Evolutionary conservation across 2,888 invertebrate genomes (phyloP).

Genomic region (Kryphioiulus occultus): DNA sequence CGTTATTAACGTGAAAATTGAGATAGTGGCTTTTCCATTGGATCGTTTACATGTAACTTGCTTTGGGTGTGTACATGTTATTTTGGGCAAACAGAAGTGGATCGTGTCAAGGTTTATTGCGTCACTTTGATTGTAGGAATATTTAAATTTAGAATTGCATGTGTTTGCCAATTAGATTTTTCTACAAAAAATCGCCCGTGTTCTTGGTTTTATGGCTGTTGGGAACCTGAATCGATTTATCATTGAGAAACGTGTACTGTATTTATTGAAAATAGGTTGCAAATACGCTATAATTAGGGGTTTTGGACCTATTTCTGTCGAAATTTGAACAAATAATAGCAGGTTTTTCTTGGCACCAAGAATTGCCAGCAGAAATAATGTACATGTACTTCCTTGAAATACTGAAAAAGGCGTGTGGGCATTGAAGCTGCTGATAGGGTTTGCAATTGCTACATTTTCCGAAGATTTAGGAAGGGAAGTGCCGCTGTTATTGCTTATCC

Average conservation of each 20-base stretch:
- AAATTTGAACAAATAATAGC: too few relatives aligned
- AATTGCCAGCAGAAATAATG: background rate
- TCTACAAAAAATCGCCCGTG: background rate
- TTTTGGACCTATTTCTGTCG: too few relatives aligned
- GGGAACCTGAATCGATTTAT: too few relatives aligned
- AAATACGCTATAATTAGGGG: too few relatives aligned
- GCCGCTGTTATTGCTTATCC: background rate
- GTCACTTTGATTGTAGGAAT: slow-evolving; percentile 3
- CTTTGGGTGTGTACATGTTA: background rate
- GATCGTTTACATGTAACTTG: background rate
- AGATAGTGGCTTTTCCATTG: background rate
- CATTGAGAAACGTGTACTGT: too few relatives aligned
- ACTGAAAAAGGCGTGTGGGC: background rate
- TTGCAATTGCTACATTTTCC: background rate
- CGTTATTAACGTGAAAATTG: background rate
- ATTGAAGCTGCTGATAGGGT: background rate
- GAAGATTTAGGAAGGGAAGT: background rate
- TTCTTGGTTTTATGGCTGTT: too few relatives aligned
- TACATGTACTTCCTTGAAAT: background rate
- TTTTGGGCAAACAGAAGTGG: background rate
- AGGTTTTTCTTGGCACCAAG: background rate
- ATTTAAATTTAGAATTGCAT: background rate
- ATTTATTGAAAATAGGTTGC: too few relatives aligned
- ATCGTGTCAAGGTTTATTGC: background rate
- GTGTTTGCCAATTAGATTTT: background rate